A percentile compares a stretch with the other conserved stretches of the same genome.
Evolutionary conservation across 2,113 vertebrate genomes (phyloP).

Genomic region (Ailurus styani): DNA sequence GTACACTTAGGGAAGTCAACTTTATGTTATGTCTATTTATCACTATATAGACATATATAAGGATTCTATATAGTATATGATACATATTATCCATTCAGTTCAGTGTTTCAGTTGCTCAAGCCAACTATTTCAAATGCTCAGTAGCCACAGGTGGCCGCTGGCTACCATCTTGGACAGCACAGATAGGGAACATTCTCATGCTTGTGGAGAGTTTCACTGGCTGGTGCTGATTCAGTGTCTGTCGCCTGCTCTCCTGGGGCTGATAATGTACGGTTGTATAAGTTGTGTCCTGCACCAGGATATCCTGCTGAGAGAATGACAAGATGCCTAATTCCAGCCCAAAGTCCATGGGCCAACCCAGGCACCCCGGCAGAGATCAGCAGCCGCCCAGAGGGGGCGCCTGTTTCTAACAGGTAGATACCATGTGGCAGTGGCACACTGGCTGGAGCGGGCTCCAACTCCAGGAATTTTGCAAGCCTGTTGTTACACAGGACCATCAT

Average conservation of each 20-base stretch:
- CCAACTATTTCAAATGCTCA: neutral
- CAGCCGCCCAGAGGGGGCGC: neutral
- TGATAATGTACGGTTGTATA: neutral
- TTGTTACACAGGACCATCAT: neutral
- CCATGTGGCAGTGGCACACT: rapidly evolving
- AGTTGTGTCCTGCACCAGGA: neutral
- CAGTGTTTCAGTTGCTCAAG: neutral
- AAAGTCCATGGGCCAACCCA: neutral
- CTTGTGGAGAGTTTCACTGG: too few species aligned
- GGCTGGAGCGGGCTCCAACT: neutral
- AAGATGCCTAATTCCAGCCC: neutral
- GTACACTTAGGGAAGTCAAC: too few species aligned
- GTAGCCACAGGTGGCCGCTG: neutral
- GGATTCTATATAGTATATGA: neutral
- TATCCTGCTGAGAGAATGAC: neutral
- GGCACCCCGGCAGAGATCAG: too few species aligned
- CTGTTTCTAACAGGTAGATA: neutral
- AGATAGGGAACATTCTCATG: too few species aligned
- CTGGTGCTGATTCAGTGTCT: rapidly evolving
- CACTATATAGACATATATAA: neutral
- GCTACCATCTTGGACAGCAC: neutral
- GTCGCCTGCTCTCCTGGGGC: neutral
- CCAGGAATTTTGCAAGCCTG: neutral
- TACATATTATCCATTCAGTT: neutral
- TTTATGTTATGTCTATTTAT: neutral